Evolutionary conservation across 2,888 invertebrate species (phyloP).

Genomic region (Conistra vaccinii): DNA sequence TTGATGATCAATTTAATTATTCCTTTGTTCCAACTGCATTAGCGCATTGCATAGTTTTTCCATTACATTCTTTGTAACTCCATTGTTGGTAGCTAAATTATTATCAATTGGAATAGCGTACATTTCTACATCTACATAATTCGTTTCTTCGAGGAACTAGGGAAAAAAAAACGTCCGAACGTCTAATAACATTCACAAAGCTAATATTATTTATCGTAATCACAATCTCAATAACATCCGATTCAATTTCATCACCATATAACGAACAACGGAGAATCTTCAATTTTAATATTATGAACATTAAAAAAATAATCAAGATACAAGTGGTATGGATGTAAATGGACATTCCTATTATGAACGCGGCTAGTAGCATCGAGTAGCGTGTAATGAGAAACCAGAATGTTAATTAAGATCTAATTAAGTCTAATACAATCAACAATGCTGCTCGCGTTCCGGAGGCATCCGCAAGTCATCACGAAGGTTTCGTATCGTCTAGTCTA

Average conservation of each 20-base stretch:
- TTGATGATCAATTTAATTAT: constrained; percentile 64
- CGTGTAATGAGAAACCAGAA: constrained; percentile 91
- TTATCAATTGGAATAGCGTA: constrained; percentile 54
- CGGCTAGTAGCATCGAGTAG: constrained; percentile 87
- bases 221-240: constrained; percentile 74
- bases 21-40: constrained; percentile 65
- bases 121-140: constrained; percentile 61
- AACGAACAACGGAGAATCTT: constrained; percentile 73
- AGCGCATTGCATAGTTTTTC: constrained; percentile 57
- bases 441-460: constrained; percentile 88
- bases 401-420: constrained; percentile 91
- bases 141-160: constrained; percentile 49
- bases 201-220: constrained; percentile 71
- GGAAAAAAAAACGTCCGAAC: constrained; percentile 47
- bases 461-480: constrained; percentile 88
- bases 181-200: constrained; percentile 67
- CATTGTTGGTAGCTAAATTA: constrained; percentile 59
- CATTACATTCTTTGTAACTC: constrained; percentile 50
- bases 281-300: constrained; percentile 75
- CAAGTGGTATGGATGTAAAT: constrained; percentile 82
- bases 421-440: constrained; percentile 91
- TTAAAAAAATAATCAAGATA: constrained; percentile 84
- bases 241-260: constrained; percentile 82
- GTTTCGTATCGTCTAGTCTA: constrained; percentile 77
- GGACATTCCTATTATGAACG: constrained; percentile 86